Evolutionary conservation across 2,113 vertebrate genomes (phyloP).

Genomic region (Passer montanus): DNA sequence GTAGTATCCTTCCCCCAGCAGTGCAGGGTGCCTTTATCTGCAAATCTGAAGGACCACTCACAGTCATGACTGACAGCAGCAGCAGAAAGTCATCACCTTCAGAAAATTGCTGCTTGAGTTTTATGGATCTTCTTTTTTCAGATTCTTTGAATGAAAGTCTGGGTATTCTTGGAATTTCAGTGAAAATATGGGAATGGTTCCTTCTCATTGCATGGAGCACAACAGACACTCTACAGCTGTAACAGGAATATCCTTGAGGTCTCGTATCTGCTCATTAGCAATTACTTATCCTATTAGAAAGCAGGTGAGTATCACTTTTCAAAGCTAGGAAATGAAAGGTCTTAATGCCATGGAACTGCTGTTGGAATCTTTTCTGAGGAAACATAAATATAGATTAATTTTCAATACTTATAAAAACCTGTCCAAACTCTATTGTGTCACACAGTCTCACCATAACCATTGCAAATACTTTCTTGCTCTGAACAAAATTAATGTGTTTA

Average conservation of each 20-base stretch:
- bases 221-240: background rate
- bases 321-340: background rate
- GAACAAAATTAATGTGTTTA: background rate
- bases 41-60: background rate
- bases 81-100: background rate
- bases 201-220: background rate
- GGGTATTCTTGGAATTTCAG: background rate
- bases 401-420: background rate
- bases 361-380: background rate
- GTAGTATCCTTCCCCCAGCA: accelerated
- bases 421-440: background rate
- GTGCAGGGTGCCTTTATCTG: background rate
- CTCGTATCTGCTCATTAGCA: background rate
- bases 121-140: background rate
- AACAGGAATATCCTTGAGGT: background rate
- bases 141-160: background rate
- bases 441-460: background rate
- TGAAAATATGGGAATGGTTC: background rate
- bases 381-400: background rate
- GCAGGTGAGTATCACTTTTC: background rate
- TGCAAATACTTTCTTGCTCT: background rate
- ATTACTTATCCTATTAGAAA: background rate
- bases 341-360: background rate
- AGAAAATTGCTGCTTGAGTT: background rate
- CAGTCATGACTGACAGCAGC: background rate